These are phyloP conservation scores for Xylophagus ater DNA, from an alignment of 2,888 invertebrate species.

Conservation along the genomic window DNA sequence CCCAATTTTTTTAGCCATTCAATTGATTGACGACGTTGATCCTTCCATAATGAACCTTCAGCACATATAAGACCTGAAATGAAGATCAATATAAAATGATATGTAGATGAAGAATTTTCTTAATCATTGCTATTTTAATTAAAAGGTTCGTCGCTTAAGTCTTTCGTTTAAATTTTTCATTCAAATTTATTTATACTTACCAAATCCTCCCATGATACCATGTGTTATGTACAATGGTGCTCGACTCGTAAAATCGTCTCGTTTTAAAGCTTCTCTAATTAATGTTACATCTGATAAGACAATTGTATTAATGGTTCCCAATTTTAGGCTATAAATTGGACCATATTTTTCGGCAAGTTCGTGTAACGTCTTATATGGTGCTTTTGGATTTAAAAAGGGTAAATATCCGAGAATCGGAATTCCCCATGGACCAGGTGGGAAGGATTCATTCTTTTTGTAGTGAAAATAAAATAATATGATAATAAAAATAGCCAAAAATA, in stretches of 20 bases:
- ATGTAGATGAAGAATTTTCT: no score
- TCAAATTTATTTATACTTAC: conserved; percentile 42
- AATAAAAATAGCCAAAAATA: no score
- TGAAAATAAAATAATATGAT: no score
- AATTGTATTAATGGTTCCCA: conserved; percentile 67
- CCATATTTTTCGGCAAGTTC: conserved; percentile 58
- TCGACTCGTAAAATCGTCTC: conserved; percentile 56
- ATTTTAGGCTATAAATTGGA: conserved; percentile 55
- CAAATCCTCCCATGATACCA: conserved; percentile 78
- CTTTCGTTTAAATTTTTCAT: conserved; percentile 8
- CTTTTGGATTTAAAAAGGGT: conserved; percentile 53
- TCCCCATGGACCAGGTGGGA: conserved; percentile 68
- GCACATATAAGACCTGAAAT: conserved; percentile 67
- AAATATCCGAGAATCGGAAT: conserved; percentile 70
- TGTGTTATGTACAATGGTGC: conserved; percentile 76
- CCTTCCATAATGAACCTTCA: conserved; percentile 70
- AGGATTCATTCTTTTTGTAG: no score
- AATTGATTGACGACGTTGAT: conserved; percentile 64
- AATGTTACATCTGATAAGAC: conserved; percentile 64
- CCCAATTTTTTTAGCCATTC: conserved; percentile 64
- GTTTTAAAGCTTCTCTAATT: conserved; percentile 60
- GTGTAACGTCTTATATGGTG: conserved; percentile 63
- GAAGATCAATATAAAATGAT: no score
- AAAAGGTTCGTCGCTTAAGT: conserved; percentile 10
- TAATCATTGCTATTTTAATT: neutral